These are phyloP conservation scores for Willowsia nigromaculata DNA, from an alignment of 2,888 invertebrate genomes.

Conservation along the genomic window DNA sequence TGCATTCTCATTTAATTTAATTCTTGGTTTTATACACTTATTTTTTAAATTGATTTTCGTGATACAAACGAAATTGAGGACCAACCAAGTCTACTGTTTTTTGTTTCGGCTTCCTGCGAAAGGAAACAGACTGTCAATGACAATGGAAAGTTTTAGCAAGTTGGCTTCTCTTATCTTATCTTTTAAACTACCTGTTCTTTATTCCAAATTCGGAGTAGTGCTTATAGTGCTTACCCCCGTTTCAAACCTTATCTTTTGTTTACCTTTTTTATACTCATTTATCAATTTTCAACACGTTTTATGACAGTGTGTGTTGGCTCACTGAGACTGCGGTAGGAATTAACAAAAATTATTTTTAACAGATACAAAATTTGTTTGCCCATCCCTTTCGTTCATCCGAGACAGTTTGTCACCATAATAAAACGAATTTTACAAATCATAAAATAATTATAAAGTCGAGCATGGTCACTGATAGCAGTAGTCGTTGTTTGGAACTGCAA, in stretches of 20 bases:
- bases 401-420: not conserved
- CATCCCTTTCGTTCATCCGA: not conserved
- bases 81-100: not conserved
- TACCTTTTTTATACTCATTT: not conserved
- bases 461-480: not conserved
- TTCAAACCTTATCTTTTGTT: not conserved
- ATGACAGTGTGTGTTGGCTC: not conserved
- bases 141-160: not conserved
- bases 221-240: not conserved
- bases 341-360: no score
- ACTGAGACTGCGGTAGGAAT: no score
- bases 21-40: no score
- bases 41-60: no score
- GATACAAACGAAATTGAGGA: no score
- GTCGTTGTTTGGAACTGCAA: not conserved
- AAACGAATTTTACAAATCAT: not conserved
- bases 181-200: not conserved
- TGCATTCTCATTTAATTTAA: no score
- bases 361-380: no score
- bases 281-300: not conserved
- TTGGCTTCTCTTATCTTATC: not conserved
- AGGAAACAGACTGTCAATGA: not conserved
- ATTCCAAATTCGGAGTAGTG: not conserved
- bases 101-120: not conserved
- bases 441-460: not conserved